Evolutionary conservation across 2,113 vertebrate genomes (phyloP).

Genomic region (Ahaetulla prasina): DNA sequence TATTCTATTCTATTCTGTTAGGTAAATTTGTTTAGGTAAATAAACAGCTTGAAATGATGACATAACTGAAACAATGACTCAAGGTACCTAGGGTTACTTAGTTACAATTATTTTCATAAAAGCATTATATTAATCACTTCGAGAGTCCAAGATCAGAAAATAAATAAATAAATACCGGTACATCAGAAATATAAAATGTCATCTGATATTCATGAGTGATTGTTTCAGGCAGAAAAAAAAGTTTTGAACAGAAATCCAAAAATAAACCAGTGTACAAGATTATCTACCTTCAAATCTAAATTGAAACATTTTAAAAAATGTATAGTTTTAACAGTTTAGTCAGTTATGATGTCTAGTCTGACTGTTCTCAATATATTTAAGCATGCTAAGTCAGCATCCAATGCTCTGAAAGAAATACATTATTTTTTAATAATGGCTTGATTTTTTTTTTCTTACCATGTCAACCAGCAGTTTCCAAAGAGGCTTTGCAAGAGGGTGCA

Average conservation of each 20-base stretch:
- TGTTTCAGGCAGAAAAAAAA: neutral
- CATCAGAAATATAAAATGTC: neutral
- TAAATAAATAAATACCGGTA: neutral
- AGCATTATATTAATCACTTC: neutral
- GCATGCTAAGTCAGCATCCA: neutral
- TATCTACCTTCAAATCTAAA: neutral
- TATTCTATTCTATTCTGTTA: too few relatives aligned
- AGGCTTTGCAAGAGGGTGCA: constrained; percentile 57
- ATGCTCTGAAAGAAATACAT: neutral
- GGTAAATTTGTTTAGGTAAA: too few relatives aligned
- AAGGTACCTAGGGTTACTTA: neutral
- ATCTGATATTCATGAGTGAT: neutral
- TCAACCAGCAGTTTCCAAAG: constrained; percentile 79
- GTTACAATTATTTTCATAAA: neutral
- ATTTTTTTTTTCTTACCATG: constrained; percentile 69
- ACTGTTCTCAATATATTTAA: neutral
- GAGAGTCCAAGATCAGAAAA: neutral
- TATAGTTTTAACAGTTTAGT: neutral
- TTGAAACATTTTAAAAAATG: neutral
- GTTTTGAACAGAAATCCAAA: neutral
- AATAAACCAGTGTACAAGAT: neutral
- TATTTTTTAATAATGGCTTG: neutral
- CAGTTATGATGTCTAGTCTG: neutral
- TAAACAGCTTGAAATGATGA: neutral
- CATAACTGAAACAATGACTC: too few relatives aligned